Conservation (phyloP, 2,797 vertebrate genomes). For the Siniperca obscura region DNA sequence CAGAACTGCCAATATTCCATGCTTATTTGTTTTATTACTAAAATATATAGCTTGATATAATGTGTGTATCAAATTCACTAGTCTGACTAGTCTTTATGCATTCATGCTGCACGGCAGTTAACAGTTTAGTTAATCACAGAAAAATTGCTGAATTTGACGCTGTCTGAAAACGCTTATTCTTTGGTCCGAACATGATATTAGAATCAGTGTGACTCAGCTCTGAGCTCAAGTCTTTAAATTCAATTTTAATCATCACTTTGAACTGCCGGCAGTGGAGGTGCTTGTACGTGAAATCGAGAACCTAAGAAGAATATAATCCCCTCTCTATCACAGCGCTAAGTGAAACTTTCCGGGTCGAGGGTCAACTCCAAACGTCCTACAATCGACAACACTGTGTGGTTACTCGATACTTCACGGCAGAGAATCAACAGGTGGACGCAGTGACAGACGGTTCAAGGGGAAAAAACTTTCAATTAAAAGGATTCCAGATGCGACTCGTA, state of each 20-base stretch:
- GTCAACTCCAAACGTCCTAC: slow-evolving; percentile 13
- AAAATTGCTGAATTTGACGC: neutral
- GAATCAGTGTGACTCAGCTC: neutral
- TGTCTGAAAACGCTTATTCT: neutral
- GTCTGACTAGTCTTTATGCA: neutral
- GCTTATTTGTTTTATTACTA: neutral
- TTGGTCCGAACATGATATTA: neutral
- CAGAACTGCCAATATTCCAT: no score
- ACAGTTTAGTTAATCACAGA: neutral
- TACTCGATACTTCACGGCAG: slow-evolving; percentile 5
- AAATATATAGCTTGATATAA: no score
- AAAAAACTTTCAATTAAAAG: slow-evolving; percentile 31
- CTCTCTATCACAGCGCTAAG: slow-evolving; percentile 13
- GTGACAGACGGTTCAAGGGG: neutral
- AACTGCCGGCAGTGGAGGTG: neutral
- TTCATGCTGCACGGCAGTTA: neutral
- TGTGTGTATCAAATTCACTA: neutral
- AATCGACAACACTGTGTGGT: neutral
- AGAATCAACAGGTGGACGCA: slow-evolving; percentile 44
- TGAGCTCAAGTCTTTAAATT: neutral
- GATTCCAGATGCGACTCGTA: slow-evolving; percentile 14
- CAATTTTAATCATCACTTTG: neutral
- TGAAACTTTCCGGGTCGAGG: slow-evolving; percentile 55
- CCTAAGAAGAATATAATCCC: neutral
- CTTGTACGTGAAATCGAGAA: slow-evolving; percentile 3